Evolutionary conservation across 23 tunicate species (phyloP).

Genomic region (Phallusia fumigata): DNA sequence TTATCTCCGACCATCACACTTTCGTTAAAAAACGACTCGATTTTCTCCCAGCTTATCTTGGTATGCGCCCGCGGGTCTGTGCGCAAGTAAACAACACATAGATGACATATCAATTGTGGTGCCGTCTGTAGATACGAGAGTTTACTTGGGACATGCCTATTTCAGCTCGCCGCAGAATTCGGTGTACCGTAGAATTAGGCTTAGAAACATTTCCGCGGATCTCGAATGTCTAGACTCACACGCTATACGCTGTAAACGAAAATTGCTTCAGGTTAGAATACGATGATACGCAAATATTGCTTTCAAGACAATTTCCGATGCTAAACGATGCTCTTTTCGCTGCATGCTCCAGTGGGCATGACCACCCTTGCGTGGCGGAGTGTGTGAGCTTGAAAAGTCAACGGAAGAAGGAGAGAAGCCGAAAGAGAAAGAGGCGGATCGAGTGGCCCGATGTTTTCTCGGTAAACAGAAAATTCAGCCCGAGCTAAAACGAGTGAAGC

Average conservation of each 20-base stretch:
- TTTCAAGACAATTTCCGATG: too few species aligned
- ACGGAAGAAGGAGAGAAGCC: neutral
- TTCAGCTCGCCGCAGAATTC: too few species aligned
- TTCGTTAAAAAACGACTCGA: neutral
- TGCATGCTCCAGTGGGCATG: neutral
- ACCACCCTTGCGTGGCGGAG: neutral
- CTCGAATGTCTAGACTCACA: too few species aligned
- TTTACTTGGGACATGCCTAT: too few species aligned
- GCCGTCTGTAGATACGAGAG: too few species aligned
- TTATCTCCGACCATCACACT: conserved; percentile 6
- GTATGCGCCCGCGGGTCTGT: conserved; percentile 8
- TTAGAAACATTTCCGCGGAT: too few species aligned
- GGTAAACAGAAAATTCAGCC: neutral
- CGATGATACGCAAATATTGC: too few species aligned
- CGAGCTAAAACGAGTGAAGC: neutral
- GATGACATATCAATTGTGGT: neutral
- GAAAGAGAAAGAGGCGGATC: neutral
- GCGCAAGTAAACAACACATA: neutral
- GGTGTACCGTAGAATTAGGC: too few species aligned
- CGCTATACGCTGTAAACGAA: too few species aligned
- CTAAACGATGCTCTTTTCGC: neutral
- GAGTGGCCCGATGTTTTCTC: conserved; percentile 11
- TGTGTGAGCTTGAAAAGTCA: neutral
- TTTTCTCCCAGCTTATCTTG: conserved; percentile 3
- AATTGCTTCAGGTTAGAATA: too few species aligned